phyloP scores from a whole-genome alignment of 1,140 invertebrate genomes.

The Drosophila subpulchrella region DNA sequence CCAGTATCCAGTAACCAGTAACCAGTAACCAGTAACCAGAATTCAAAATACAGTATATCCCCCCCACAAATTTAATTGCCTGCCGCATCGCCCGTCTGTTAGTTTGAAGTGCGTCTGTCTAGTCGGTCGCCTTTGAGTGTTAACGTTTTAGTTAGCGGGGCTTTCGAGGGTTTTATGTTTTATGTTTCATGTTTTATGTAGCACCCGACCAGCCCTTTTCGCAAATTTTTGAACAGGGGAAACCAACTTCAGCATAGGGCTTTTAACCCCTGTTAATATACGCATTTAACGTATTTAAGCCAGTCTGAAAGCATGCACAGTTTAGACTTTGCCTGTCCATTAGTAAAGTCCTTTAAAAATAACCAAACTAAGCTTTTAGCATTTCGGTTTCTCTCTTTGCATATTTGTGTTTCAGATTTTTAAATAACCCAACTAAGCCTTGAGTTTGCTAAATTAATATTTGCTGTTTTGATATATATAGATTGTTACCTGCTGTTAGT shows the following conservation, averaged over 20 bases:
- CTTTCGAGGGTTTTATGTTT: constrained; percentile 7
- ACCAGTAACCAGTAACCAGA: background rate
- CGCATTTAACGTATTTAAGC: constrained; percentile 10
- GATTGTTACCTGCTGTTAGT: too few relatives aligned
- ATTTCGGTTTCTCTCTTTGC: background rate
- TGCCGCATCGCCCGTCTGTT: constrained; percentile 15
- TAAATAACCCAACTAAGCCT: background rate
- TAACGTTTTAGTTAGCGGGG: constrained; percentile 29
- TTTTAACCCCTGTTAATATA: constrained; percentile 1
- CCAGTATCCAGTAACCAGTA: background rate
- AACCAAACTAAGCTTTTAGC: background rate
- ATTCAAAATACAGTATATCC: too few relatives aligned
- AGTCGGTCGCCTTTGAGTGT: constrained; percentile 29
- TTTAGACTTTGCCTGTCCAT: background rate
- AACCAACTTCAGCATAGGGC: background rate
- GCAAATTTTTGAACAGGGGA: background rate
- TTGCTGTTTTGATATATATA: too few relatives aligned
- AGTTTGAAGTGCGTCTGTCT: constrained; percentile 44
- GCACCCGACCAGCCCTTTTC: constrained; percentile 1
- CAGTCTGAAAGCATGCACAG: constrained; percentile 6
- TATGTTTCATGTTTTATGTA: constrained; percentile 10
- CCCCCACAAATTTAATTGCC: constrained; percentile 29
- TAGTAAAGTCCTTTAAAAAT: background rate
- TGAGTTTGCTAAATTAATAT: too few relatives aligned
- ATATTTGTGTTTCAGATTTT: background rate